Evolutionary conservation across 2,797 vertebrate species (phyloP).

Genomic region (Saxicola maurus): DNA sequence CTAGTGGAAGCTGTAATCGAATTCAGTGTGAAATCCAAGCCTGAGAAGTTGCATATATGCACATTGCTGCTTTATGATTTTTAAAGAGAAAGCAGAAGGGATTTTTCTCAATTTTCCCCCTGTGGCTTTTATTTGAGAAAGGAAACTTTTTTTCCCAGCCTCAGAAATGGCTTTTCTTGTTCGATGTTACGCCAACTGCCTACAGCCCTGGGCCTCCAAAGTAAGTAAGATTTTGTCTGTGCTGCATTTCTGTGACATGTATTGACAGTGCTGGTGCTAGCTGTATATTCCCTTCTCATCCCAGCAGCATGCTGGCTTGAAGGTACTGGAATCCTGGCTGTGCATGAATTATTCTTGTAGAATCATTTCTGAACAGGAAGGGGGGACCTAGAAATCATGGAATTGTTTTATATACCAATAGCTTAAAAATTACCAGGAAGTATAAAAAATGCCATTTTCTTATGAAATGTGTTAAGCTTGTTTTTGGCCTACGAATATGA

Average conservation of each 20-base stretch:
- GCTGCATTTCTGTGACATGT: constrained; percentile 14
- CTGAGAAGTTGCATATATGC: constrained; percentile 59
- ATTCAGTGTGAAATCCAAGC: constrained; percentile 67
- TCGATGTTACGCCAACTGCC: constrained; percentile 98
- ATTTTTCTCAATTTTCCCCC: constrained; percentile 47
- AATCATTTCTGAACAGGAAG: neutral
- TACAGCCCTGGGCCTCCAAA: constrained; percentile 99
- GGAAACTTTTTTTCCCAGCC: constrained; percentile 82
- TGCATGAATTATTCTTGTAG: neutral
- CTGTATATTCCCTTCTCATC: neutral
- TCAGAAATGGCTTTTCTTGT: constrained; percentile 98
- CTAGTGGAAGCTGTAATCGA: constrained; percentile 34
- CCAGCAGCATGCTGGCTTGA: neutral
- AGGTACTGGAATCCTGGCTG: neutral
- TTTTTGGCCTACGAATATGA: neutral
- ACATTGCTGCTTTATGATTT: constrained; percentile 59
- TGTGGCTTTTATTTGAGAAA: constrained; percentile 71
- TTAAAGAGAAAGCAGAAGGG: constrained; percentile 63
- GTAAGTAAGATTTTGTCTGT: constrained; percentile 87
- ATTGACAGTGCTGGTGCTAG: neutral
- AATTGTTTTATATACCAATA: neutral
- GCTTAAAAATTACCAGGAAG: neutral
- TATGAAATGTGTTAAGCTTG: neutral
- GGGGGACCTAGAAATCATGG: neutral
- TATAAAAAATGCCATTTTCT: neutral